These are phyloP conservation scores for Lontra canadensis DNA, from an alignment of 2,113 vertebrate genomes.

Conservation along the genomic window DNA sequence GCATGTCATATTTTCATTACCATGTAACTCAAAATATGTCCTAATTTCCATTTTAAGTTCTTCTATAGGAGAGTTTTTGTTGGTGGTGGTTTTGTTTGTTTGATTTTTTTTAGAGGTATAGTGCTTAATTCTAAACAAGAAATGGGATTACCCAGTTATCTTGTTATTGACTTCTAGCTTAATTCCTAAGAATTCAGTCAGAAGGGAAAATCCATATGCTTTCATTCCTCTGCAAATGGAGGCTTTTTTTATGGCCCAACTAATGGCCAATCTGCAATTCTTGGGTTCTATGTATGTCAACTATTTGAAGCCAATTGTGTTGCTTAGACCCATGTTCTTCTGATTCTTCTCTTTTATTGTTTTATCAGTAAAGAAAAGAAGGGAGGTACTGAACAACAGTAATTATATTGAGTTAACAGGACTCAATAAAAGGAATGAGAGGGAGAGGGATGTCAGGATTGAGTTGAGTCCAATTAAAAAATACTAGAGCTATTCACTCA, in stretches of 20 bases:
- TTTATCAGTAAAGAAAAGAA: not conserved
- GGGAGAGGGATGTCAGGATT: rapidly evolving
- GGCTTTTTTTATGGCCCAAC: not conserved
- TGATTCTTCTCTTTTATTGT: not conserved
- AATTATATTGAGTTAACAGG: not conserved
- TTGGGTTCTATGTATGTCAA: not conserved
- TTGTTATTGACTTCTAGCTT: not conserved
- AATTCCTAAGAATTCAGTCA: not conserved
- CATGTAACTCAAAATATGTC: not conserved
- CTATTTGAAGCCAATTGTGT: not conserved
- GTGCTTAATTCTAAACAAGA: not conserved
- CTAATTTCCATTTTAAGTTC: not conserved
- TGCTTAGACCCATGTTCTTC: not conserved
- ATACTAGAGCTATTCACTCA: not conserved
- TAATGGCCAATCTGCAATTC: not conserved
- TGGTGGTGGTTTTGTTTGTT: not conserved
- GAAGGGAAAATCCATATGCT: not conserved
- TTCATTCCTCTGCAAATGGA: not conserved
- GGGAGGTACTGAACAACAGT: not conserved
- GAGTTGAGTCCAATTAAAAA: not conserved
- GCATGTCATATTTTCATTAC: not conserved
- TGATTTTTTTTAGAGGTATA: not conserved
- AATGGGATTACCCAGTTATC: not conserved
- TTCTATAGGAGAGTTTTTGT: not conserved
- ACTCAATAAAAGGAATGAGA: not conserved